phyloP scores from a whole-genome alignment of 1,140 invertebrate species.

The Aphelinus atriplicis region DNA sequence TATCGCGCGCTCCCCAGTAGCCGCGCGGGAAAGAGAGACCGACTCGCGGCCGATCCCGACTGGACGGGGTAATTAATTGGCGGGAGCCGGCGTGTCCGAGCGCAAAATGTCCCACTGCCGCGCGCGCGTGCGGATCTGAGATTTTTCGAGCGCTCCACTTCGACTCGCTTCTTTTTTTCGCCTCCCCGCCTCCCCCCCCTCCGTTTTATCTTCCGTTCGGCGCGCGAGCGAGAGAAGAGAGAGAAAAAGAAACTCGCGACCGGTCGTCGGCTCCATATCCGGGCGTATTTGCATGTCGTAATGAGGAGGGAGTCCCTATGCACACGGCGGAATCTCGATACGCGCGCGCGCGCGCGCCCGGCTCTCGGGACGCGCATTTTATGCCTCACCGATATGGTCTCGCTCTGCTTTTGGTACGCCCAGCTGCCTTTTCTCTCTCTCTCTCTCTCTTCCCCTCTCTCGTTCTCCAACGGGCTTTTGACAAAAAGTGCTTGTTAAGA shows the following conservation, averaged over 20 bases:
- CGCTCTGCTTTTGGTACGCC: background rate
- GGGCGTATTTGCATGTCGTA: slow-evolving; percentile 28
- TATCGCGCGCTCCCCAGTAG: slow-evolving; percentile 9
- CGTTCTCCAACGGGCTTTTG: background rate
- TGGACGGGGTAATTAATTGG: slow-evolving; percentile 25
- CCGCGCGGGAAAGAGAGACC: background rate
- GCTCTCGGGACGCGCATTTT: background rate
- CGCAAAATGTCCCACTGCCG: background rate
- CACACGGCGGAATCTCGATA: background rate
- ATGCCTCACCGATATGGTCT: slow-evolving; percentile 10
- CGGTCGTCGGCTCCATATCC: slow-evolving; percentile 13
- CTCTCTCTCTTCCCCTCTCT: background rate
- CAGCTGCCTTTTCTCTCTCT: background rate
- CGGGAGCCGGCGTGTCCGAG: background rate
- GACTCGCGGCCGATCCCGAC: background rate
- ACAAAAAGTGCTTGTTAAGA: slow-evolving; percentile 30
- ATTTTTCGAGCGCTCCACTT: slow-evolving; percentile 2
- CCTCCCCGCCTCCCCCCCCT: background rate
- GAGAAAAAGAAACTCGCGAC: background rate
- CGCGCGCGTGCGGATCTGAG: background rate
- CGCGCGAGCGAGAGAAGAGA: background rate
- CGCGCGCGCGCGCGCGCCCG: background rate
- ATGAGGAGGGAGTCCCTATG: slow-evolving; percentile 1
- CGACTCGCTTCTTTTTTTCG: background rate
- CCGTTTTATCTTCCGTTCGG: too few relatives aligned